phyloP scores from a whole-genome alignment of 2,888 invertebrate genomes.

The Ophioninae sp. region DNA sequence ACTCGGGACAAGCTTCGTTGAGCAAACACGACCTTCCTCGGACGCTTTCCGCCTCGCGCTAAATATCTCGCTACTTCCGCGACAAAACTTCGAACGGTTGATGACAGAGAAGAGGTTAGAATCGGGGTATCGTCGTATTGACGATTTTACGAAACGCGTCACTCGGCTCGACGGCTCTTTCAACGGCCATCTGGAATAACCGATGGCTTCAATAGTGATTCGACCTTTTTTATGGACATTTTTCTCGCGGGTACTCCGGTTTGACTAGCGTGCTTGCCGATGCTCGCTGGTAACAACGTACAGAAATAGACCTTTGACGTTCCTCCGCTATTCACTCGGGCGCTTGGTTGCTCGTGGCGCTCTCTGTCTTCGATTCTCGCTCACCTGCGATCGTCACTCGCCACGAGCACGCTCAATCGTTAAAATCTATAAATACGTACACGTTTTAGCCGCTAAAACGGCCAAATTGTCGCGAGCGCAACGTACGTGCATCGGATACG shows the following conservation, averaged over 20 bases:
- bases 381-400: conserved; percentile 13
- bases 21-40: conserved; percentile 63
- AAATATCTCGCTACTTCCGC: no score
- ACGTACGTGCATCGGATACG: neutral
- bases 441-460: conserved; percentile 9
- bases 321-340: conserved; percentile 15
- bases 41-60: conserved; percentile 38
- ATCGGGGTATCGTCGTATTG: no score
- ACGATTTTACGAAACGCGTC: no score
- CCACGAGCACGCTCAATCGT: conserved; percentile 18
- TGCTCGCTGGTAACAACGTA: conserved; percentile 38
- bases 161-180: no score
- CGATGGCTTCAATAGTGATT: no score
- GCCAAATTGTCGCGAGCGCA: neutral
- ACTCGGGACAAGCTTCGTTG: conserved; percentile 71
- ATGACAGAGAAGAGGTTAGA: no score
- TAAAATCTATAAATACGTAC: conserved; percentile 32
- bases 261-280: neutral
- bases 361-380: conserved; percentile 42
- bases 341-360: conserved; percentile 2
- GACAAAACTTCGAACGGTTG: no score
- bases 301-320: conserved; percentile 63
- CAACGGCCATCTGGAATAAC: no score
- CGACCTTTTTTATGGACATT: no score
- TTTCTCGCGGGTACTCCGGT: no score